Base-by-base conservation (phyloP, 2,888 invertebrate genomes). In the Drosophila niveifrons region DNA sequence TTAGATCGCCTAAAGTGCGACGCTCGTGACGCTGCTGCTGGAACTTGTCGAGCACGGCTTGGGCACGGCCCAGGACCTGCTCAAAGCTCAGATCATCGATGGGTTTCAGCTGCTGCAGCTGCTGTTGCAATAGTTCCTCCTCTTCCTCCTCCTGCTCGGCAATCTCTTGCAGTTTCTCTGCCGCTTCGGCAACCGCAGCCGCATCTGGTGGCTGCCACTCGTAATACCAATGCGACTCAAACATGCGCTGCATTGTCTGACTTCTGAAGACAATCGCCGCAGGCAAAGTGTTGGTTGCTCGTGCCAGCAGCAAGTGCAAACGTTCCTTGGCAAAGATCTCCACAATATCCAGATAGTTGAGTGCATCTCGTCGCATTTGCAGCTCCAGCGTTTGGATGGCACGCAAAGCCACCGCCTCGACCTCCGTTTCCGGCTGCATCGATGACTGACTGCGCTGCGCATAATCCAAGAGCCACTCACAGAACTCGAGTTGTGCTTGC, bases 301-400 rank as follows among this genome's bases (percentile, higher is more conserved):
- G 55, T 0, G 50, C 57, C 3, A 91, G 52, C 4, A 65, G 31
- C 4, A 39, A 31, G 10, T 75, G 78, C 1, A 90, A 72, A 1
- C 82, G 78, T 1, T 87, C 79, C 58, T 64, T 75, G 43, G 91
- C 83, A 47, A 91, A 80, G 2, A 88, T 73, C 34, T 90, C 88
- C 0, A 92, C 63, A 6, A 92, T 66, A 0, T 80, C 75, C 31
- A 92, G 44, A 79, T 90, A 92, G 44, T 88, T 89, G 1, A 89
- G 58, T 4, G 57, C 48, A 7, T 69, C 50, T 0, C 80, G 9
- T 3, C 68, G 72, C 15, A 70, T 34, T 17, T 74, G 79, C 43
- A 65, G 44, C 43, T 76, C 46, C 17, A 92, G 47, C 3, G 72
- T 70, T 61, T 89, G 85, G 15, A 91, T 88, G 11, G 90, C 89